Conservation (phyloP, 2,888 invertebrate genomes). For the Euplagia quadripunctaria region DNA sequence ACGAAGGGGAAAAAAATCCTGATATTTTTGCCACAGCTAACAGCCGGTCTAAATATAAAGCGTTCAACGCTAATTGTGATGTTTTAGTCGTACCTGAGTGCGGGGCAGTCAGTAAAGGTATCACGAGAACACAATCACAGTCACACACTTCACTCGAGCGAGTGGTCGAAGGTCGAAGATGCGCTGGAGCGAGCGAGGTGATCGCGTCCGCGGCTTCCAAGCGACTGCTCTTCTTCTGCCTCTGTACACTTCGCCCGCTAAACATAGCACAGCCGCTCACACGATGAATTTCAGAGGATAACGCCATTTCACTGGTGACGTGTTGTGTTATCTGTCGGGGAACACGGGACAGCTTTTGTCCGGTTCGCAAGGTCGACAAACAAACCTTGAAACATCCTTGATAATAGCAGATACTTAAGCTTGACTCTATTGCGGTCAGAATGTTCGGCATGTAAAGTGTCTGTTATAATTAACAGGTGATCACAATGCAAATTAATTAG, state of each 20-base stretch:
- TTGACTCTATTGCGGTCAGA: conserved; percentile 18
- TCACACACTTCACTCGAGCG: conserved; percentile 84
- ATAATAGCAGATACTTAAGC: conserved; percentile 35
- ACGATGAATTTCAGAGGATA: conserved; percentile 67
- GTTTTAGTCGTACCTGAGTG: conserved; percentile 62
- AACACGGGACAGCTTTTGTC: conserved; percentile 57
- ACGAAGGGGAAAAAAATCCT: conserved; percentile 61
- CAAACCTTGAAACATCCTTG: conserved; percentile 69
- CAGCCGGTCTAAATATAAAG: conserved; percentile 59
- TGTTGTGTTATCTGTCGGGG: conserved; percentile 51
- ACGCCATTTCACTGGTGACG: conserved; percentile 71
- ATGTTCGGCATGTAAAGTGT: background rate
- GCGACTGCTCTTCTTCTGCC: conserved; percentile 77
- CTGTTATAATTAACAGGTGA: conserved; percentile 8
- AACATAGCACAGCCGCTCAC: conserved; percentile 70
- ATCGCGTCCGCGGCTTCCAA: conserved; percentile 83
- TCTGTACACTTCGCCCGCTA: conserved; percentile 69
- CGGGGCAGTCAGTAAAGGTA: conserved; percentile 57
- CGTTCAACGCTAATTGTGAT: conserved; percentile 53
- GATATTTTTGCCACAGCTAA: conserved; percentile 60
- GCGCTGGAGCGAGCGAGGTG: conserved; percentile 82
- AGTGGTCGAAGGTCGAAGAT: conserved; percentile 82
- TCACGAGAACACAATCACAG: conserved; percentile 80
- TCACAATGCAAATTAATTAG: conserved; percentile 21
- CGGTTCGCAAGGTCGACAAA: conserved; percentile 76